These are phyloP conservation scores for Trichogramma pretiosum DNA, from an alignment of 1,140 invertebrate genomes.

Conservation along the genomic window DNA sequence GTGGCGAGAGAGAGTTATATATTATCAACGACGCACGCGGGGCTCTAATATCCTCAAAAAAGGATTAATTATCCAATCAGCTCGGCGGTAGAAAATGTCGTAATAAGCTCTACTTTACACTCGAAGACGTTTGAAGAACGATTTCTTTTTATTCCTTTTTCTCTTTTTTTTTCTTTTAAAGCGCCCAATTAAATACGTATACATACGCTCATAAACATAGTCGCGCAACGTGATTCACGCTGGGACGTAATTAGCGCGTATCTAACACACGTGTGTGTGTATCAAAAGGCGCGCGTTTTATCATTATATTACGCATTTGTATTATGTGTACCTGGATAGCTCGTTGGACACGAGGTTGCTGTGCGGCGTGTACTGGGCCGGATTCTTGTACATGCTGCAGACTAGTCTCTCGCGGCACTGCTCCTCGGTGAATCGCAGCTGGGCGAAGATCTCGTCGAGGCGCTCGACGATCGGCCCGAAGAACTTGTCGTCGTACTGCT, in stretches of 20 bases:
- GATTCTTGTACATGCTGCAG: constrained; percentile 75
- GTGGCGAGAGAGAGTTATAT: too few species aligned
- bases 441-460: constrained; percentile 63
- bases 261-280: background rate
- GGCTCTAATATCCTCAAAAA: too few species aligned
- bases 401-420: constrained; percentile 66
- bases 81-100: too few species aligned
- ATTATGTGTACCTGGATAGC: constrained; percentile 61
- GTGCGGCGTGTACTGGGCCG: constrained; percentile 64
- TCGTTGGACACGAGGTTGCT: constrained; percentile 76
- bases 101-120: too few species aligned
- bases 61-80: too few species aligned
- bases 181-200: too few species aligned
- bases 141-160: background rate
- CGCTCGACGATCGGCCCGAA: constrained; percentile 67
- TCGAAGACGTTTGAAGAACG: too few species aligned
- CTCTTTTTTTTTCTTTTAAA: constrained; percentile 3
- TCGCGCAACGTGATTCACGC: background rate
- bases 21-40: too few species aligned
- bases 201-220: background rate
- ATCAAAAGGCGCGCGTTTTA: background rate
- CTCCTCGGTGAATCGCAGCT: constrained; percentile 58
- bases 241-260: constrained; percentile 1
- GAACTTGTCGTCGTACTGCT: constrained; percentile 55
- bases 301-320: too few species aligned